Evolutionary conservation across 2,888 invertebrate species (phyloP).

Genomic region (Cephus nigrinus): DNA sequence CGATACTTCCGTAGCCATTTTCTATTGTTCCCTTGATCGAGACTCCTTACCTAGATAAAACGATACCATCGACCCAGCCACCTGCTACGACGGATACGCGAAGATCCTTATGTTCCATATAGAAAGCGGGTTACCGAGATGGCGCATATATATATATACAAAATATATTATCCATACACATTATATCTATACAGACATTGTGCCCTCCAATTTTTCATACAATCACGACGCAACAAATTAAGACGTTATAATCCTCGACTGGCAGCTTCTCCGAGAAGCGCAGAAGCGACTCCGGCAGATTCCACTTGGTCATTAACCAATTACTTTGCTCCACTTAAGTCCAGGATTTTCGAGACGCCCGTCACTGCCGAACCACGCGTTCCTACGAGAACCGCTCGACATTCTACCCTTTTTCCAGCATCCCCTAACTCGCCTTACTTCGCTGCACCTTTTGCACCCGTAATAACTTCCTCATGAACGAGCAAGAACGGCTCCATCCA

Average conservation of each 20-base stretch:
- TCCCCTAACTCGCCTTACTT: conserved; percentile 7
- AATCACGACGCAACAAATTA: background rate
- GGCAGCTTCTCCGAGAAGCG: background rate
- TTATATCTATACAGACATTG: background rate
- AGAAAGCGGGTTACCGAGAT: background rate
- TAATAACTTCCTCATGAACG: conserved; percentile 54
- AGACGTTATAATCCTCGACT: background rate
- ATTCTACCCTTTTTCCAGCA: conserved; percentile 31
- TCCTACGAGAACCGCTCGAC: conserved; percentile 28
- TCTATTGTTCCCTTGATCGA: background rate
- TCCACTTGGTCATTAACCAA: conserved; percentile 39
- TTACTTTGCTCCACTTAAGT: conserved; percentile 28
- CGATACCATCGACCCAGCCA: background rate
- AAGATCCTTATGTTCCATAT: background rate
- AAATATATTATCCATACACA: background rate
- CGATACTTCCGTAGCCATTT: background rate
- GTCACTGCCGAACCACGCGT: conserved; percentile 23
- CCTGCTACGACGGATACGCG: background rate
- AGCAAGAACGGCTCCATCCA: conserved; percentile 53
- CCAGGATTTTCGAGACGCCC: conserved; percentile 22
- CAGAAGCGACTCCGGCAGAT: conserved; percentile 18
- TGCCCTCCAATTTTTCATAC: background rate
- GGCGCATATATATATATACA: background rate
- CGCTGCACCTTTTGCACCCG: conserved; percentile 34
- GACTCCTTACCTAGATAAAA: background rate